Conservation (phyloP, 2,888 invertebrate genomes). For the Cecidostiba fungosa region DNA sequence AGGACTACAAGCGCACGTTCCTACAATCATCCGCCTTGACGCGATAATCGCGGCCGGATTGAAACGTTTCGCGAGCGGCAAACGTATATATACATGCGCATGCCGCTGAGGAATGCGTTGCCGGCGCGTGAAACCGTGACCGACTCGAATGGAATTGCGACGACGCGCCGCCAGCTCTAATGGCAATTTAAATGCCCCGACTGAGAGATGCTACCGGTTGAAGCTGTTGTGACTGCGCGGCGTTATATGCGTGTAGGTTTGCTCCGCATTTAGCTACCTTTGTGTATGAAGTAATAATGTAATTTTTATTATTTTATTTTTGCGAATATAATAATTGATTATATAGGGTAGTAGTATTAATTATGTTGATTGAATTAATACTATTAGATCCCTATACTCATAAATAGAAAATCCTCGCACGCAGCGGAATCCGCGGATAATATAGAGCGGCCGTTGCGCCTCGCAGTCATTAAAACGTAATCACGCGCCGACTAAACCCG, state of each 20-base stretch:
- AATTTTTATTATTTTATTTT: no score
- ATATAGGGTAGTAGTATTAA: no score
- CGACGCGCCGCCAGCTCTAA: slow-evolving; percentile 34
- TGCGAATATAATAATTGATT: no score
- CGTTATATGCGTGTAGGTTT: not conserved
- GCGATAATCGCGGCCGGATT: slow-evolving; percentile 68
- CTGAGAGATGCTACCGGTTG: not conserved
- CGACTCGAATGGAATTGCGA: slow-evolving; percentile 50
- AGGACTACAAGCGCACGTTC: slow-evolving; percentile 29
- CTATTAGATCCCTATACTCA: not conserved
- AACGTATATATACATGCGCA: slow-evolving; percentile 41
- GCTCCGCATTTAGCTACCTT: no score
- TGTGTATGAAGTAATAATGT: no score
- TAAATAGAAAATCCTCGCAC: slow-evolving; percentile 50
- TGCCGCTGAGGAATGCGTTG: slow-evolving; percentile 46
- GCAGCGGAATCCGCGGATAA: slow-evolving; percentile 67
- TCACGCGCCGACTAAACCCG: slow-evolving; percentile 70
- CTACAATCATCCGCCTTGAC: slow-evolving; percentile 66
- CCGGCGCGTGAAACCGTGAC: slow-evolving; percentile 59
- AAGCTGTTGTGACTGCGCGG: slow-evolving; percentile 38
- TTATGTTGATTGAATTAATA: no score
- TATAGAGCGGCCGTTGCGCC: slow-evolving; percentile 64
- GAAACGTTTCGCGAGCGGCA: slow-evolving; percentile 65
- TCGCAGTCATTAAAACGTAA: slow-evolving; percentile 78
- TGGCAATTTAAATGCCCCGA: slow-evolving; percentile 54